Conservation (phyloP, 2,888 invertebrate species). For the Himalopsyche anomala region DNA sequence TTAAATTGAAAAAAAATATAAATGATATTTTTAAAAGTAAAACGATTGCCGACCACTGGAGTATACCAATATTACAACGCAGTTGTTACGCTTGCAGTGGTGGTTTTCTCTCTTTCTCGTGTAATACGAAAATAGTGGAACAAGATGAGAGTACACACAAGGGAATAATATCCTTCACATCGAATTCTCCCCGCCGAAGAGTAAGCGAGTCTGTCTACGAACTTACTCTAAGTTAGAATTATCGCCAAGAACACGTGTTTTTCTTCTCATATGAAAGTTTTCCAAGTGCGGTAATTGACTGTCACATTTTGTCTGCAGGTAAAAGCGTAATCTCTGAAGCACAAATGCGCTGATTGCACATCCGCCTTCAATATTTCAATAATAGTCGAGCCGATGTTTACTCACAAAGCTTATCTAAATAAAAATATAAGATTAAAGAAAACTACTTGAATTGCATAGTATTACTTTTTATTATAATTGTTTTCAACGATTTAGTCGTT, state of each 20-base stretch:
- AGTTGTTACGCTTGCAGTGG: background rate
- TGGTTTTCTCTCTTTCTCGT: background rate
- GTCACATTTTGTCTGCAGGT: background rate
- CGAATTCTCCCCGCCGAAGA: constrained; percentile 54
- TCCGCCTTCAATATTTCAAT: too few relatives aligned
- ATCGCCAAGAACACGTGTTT: constrained; percentile 2
- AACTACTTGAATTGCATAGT: too few relatives aligned
- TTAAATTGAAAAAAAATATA: too few relatives aligned
- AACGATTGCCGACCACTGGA: background rate
- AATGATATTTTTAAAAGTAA: too few relatives aligned
- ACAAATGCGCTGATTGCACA: too few relatives aligned
- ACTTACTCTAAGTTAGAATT: background rate
- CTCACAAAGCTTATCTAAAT: too few relatives aligned
- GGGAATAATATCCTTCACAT: constrained; percentile 59
- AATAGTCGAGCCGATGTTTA: too few relatives aligned
- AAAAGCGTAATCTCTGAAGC: background rate
- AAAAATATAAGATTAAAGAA: too few relatives aligned
- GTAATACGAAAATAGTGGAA: background rate
- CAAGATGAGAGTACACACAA: constrained; percentile 44
- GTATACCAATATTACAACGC: background rate
- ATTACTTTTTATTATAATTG: too few relatives aligned
- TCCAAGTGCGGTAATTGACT: background rate
- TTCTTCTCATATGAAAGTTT: background rate
- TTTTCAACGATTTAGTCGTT: too few relatives aligned
- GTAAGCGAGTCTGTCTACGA: constrained; percentile 39